These are phyloP conservation scores for Danio jaintianensis DNA, from an alignment of 2,797 vertebrate species.

Conservation along the genomic window DNA sequence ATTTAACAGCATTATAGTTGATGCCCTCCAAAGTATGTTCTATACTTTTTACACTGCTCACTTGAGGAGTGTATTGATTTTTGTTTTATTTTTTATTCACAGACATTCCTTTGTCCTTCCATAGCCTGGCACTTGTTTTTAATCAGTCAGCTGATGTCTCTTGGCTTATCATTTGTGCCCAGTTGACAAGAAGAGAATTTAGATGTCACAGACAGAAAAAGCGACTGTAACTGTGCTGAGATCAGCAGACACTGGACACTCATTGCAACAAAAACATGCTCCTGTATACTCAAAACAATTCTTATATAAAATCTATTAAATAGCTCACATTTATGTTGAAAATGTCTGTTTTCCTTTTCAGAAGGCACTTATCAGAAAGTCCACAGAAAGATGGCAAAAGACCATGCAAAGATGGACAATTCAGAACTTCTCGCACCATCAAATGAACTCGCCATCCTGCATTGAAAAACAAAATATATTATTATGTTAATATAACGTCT, in stretches of 20 bases:
- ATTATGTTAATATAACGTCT: too few relatives aligned
- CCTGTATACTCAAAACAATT: not conserved
- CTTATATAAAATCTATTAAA: not conserved
- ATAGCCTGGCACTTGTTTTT: constrained; percentile 84
- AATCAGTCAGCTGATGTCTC: constrained; percentile 84
- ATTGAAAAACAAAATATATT: too few relatives aligned
- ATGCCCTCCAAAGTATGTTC: constrained; percentile 24
- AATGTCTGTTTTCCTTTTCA: not conserved
- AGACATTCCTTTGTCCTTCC: constrained; percentile 84
- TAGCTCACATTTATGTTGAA: too few relatives aligned
- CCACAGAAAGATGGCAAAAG: not conserved
- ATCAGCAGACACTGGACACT: constrained; percentile 60
- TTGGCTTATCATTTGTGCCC: constrained; percentile 83
- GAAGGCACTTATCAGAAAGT: not conserved
- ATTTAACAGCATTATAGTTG: not conserved
- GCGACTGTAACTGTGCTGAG: constrained; percentile 78
- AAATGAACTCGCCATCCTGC: too few relatives aligned
- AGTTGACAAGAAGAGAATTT: constrained; percentile 79
- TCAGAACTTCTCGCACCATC: not conserved
- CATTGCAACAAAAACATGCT: constrained; percentile 14
- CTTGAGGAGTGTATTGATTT: constrained; percentile 78
- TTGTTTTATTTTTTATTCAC: constrained; percentile 77
- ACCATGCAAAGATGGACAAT: not conserved
- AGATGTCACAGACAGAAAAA: constrained; percentile 78
- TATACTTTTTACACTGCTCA: constrained; percentile 63